Base-by-base conservation (phyloP, 2,113 vertebrate species). In the Anoplopoma fimbria region DNA sequence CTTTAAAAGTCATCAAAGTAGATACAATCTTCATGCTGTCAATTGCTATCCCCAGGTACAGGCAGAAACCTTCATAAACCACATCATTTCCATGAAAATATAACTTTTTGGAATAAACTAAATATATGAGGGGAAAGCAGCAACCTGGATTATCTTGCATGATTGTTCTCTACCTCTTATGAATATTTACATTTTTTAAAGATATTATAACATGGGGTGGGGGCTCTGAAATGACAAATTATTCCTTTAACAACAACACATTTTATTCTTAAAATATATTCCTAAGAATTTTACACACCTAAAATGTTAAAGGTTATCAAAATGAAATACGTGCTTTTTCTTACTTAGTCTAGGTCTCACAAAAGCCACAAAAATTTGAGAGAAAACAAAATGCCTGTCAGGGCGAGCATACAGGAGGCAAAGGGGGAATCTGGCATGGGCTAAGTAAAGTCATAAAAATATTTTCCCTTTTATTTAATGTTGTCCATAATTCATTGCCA, bases 391-490 rank as follows among this genome's bases (percentile, higher is more conserved):
- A 92, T 81, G 89, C 88, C 92, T 95, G 94, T 95, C 38, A 36
- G 94, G 93, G 92, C 91, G 87, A 94, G 93, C 85, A 92, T 88
- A 85, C 75, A 79, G 88, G 89, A 92, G 87, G 90, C 81, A 75
- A 91, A 91, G 72, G 84, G 83, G 85, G 85, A 91, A 96, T 96
- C 95, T 96, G 95, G 95, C 96, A 97, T 96, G 95, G 96, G 96
- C 96, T 94, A 95, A 94, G 94, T 95, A 96, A 96, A 97, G 96
- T 96, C 97, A 97, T 99, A 99, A 98, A 99, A 97, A 98, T 98
- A 98, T 97, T 98, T 98, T 96, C 96, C 90, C 95, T 96, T 97
- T 97, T 97, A 97, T 98, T 97, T 99, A 99, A 99, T 97, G 97
- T 98, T 95, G 95, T 94, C 96, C 96, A 97, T 99, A 99, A 98